Base-by-base conservation (phyloP, 2,797 vertebrate species). In the Mallotus villosus region DNA sequence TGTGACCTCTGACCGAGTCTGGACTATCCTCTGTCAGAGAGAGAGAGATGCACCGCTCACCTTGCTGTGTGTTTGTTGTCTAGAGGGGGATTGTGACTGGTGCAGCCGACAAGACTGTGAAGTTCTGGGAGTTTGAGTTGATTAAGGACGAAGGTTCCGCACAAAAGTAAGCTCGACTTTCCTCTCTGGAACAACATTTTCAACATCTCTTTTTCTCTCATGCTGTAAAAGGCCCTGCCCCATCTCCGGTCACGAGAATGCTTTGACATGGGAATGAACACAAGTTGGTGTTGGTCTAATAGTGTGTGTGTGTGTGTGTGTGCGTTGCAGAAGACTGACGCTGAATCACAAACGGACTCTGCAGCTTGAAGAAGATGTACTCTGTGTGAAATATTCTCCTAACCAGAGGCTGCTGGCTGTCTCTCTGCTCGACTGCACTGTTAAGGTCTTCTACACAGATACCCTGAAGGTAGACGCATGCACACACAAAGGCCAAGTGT, bases 101-200 rank as follows among this genome's bases (percentile, higher is more conserved):
- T 66, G 92, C 96, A 68, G 96, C 97, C 63, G 97, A 99, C 90
- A 98, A 98, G 87, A 92, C 90, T 0, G 96, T 97, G 80, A 98
- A 96, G 82, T 98, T 99, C 89, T 99, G 98, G 98, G 97, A 98
- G 59, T 99, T 99, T 91, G 97, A 99, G 81, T 92, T 99, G 78
- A 92, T 97, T 71, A 98, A 95, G 78, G 95, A 96, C 74, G 71
- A 93, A 67, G 88, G 74, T 12, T 92, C 86, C 0, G 70, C 75
- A 22, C 94, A 95, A 67, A 98, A 95, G 91, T 90, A 94, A 94
- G 97, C 95, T 68, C 37, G 63, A 17, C 14, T 19, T 64, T 9
- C 14, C n/a, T 5, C 16, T 17, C 17, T 72, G 76, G 22, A 58
- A 71, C 58, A 8, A 71, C 58, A 8, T 51, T 60, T 60, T n/a